Base-by-base conservation (phyloP, 2,888 invertebrate genomes). In the Tricholauxania praeusta region DNA sequence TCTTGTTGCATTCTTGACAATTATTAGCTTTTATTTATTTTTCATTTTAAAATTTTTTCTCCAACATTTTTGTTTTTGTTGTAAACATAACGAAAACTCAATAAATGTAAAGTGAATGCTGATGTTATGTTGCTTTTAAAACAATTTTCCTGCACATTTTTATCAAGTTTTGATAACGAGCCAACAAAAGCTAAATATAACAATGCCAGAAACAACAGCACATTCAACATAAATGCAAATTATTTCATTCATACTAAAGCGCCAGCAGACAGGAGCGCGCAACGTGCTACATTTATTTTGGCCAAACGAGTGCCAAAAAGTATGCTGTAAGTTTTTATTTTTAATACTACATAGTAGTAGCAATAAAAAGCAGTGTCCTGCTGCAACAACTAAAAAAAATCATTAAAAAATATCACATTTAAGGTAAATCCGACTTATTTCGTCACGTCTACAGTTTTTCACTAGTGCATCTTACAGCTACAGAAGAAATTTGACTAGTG, bases 1-100 rank as follows among this genome's bases (percentile, higher is more conserved):
- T 62, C 72, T 72, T 72, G 72, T 67, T 72, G 67, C 72, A 62
- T 67, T 67, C 32, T 59, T 67, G 72, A 72, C 72, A 72, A 72
- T 72, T 72, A 72, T 72, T 67, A 48, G 72, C 63, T 70, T 70
- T 63, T 70, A 63, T 70, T 63, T 70, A 52, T 52, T 39, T 70
- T 70, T 7, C 14, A 12, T 14, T 39, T 14, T 19, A 5, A 7
- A 15, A 7, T 66, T 32, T 28, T 66, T 3, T 48, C 28, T 28
- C 28, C 28, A 28, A 28, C 28, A 19, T 53, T 53, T 19, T 10
- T n/a, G 6, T 39, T 53, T 53, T 55, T 14, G 47, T 71, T 22
- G n/a, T 14, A 4, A 28, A 53, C 48, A 39, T 32, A 63, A 49
- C 28, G 14, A 66, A 32, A 32, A 65, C 53, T 48, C 57, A 59